Percentiles rank a stretch among this genome's conserved stretches.
These are phyloP conservation scores for Eupeodes latifasciatus DNA, from an alignment of 2,888 invertebrate genomes.

Conservation along the genomic window DNA sequence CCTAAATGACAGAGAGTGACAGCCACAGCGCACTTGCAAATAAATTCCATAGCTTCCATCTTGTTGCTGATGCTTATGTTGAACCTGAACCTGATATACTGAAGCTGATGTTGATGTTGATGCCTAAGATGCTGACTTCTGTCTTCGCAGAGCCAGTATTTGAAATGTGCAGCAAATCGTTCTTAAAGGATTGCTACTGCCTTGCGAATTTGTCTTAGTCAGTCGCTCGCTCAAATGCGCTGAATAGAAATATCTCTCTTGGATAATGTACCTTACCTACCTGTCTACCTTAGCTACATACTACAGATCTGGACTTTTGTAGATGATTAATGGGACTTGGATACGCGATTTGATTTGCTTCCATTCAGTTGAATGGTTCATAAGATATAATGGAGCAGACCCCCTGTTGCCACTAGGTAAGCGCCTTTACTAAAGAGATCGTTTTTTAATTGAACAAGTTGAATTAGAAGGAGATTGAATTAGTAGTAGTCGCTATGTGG, in stretches of 20 bases:
- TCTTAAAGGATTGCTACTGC: slow-evolving; percentile 26
- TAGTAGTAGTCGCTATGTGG: not conserved
- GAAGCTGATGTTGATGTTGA: not conserved
- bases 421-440: slow-evolving; percentile 18
- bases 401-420: not conserved
- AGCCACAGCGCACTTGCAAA: slow-evolving; percentile 15
- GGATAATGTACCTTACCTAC: no score
- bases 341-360: slow-evolving; percentile 49
- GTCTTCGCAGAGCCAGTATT: slow-evolving; percentile 7
- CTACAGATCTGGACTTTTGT: slow-evolving; percentile 46
- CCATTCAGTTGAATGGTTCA: slow-evolving; percentile 36
- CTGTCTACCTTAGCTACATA: not conserved
- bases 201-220: not conserved
- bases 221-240: no score
- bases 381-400: not conserved
- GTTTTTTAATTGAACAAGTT: slow-evolving; percentile 48
- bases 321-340: slow-evolving; percentile 67
- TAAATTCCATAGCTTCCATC: slow-evolving; percentile 33
- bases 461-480: slow-evolving; percentile 39
- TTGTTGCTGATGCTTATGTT: no score
- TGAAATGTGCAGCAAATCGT: slow-evolving; percentile 28
- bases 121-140: slow-evolving; percentile 22
- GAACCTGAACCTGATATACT: no score
- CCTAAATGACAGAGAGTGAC: slow-evolving; percentile 13
- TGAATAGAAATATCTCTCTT: no score